A percentile compares a stretch with the other conserved stretches of the same genome.
Conservation (phyloP, 2,888 invertebrate genomes). For the Cerceris ruficornis region DNA sequence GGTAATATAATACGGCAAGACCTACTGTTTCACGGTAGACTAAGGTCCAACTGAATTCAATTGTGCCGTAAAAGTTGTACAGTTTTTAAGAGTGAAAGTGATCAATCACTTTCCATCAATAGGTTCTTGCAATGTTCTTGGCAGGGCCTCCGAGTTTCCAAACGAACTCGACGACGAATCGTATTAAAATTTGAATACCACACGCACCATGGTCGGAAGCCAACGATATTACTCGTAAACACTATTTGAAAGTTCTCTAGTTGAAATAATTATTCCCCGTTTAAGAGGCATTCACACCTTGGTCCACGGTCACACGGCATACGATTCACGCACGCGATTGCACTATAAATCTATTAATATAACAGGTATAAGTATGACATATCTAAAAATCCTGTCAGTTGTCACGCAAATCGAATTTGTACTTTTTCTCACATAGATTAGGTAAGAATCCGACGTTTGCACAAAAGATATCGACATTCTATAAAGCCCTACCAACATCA, state of each 20-base stretch:
- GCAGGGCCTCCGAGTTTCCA: constrained; percentile 67
- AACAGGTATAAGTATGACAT: constrained; percentile 77
- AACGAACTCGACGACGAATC: constrained; percentile 62
- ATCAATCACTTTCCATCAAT: constrained; percentile 42
- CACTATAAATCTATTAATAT: constrained; percentile 79
- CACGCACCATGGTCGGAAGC: constrained; percentile 69
- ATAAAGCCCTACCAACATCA: constrained; percentile 72
- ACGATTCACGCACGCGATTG: constrained; percentile 78
- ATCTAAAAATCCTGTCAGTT: constrained; percentile 77
- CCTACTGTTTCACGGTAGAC: constrained; percentile 29
- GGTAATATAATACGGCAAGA: constrained; percentile 48
- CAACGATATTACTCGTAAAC: constrained; percentile 67
- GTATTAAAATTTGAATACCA: constrained; percentile 64
- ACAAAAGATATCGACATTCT: constrained; percentile 72
- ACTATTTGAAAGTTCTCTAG: constrained; percentile 62
- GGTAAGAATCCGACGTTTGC: constrained; percentile 73
- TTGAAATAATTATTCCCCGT: constrained; percentile 70
- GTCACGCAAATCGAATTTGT: constrained; percentile 80
- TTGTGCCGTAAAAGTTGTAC: constrained; percentile 47
- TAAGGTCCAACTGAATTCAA: constrained; percentile 44
- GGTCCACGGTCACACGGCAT: constrained; percentile 78
- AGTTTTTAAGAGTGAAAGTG: constrained; percentile 38
- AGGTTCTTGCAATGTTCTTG: constrained; percentile 62
- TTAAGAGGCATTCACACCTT: constrained; percentile 77
- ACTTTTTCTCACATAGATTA: constrained; percentile 75